Evolutionary conservation across 1,140 invertebrate species (phyloP).

Genomic region (Microplitis demolitor): DNA sequence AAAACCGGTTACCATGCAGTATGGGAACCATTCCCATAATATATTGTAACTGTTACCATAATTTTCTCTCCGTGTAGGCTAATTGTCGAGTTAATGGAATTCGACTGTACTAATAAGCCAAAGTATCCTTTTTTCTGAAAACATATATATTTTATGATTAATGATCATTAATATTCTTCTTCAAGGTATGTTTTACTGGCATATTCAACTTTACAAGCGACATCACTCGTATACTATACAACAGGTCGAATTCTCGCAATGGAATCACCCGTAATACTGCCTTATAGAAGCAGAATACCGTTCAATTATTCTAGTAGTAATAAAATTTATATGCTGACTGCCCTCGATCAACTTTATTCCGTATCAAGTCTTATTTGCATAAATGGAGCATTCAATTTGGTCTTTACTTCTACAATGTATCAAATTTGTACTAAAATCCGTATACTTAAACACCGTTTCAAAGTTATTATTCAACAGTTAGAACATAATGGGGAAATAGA

Average conservation of each 20-base stretch:
- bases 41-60: no score
- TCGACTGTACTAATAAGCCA: no score
- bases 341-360: not conserved
- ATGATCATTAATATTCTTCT: no score
- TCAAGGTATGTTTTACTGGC: no score
- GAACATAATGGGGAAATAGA: not conserved
- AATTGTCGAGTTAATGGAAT: no score
- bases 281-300: not conserved
- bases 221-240: not conserved
- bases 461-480: not conserved
- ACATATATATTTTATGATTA: no score
- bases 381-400: not conserved
- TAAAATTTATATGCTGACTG: not conserved
- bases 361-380: not conserved
- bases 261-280: not conserved
- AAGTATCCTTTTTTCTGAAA: no score
- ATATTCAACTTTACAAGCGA: not conserved
- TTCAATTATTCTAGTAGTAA: not conserved
- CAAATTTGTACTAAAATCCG: conserved; percentile 5
- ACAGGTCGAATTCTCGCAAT: not conserved
- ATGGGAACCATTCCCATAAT: no score
- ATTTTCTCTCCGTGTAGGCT: no score
- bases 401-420: not conserved
- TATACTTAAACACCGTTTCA: not conserved
- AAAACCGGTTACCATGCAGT: no score